Base-by-base conservation (phyloP, 2,113 vertebrate genomes). In the Sorex fumeus region DNA sequence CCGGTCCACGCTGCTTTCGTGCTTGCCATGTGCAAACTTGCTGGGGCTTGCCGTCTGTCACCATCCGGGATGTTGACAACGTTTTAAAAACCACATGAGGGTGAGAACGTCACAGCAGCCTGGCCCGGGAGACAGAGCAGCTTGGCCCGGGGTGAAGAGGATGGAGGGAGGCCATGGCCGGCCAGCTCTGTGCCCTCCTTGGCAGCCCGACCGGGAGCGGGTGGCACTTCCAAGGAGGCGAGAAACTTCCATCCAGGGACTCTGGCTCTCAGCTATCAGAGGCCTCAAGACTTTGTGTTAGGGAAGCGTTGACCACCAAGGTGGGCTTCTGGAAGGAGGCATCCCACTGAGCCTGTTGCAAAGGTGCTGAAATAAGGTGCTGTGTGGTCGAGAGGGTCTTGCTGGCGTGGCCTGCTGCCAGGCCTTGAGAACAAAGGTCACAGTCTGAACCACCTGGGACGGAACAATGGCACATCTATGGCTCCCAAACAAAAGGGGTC, bases 381-480 rank as follows among this genome's bases (percentile, higher is more conserved):
- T 50, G 28, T 69, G 30, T 66, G 45, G 67, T 67, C 32, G 72
- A 30, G 78, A 74, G 1, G 71, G 70, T 83, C 76, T 87, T 78
- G 13, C 92, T 90, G 53, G 53, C 4, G 18, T 40, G 40, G 40
- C 80, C 91, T 90, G 78, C 87, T 32, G 60, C 28, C 79, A 77
- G 16, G 18, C 23, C 62, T 53, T 76, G 76, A 83, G 94, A 91
- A 88, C 88, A 83, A 95, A 91, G 93, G 80, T 50, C 79, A 71
- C 36, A 32, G 7, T 88, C 66, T 88, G 86, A 57, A 40, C 79
- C 89, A 85, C 88, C 75, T 91, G 78, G 21, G 10, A 0, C 25
- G 27, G 84, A 94, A 96, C 36, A 94, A 95, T 94, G 75, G 80
- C 75, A 67, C 83, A 70, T 91, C 71, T 94, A 78, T 93, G 66